Evolutionary conservation across 2,797 vertebrate species (phyloP).

Genomic region (Phyllotis vaccarum): DNA sequence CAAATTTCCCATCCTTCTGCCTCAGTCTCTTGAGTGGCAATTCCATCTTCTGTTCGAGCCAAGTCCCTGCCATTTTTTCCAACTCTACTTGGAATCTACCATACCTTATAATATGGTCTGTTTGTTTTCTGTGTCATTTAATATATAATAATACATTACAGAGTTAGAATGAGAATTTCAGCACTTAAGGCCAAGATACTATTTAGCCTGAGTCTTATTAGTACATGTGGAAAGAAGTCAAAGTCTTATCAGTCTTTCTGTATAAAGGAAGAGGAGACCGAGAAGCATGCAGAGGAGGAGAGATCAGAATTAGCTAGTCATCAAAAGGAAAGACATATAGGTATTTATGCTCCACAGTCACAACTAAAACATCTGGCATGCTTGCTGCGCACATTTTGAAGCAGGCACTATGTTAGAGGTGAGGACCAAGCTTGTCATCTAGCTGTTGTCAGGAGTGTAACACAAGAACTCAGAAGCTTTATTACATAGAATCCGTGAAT

Average conservation of each 20-base stretch:
- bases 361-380: neutral
- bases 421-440: neutral
- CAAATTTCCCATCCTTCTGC: neutral
- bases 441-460: neutral
- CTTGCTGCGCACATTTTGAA: neutral
- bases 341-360: neutral
- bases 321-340: neutral
- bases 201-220: conserved; percentile 3
- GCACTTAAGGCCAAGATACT: neutral
- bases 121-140: neutral
- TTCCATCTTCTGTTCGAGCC: conserved; percentile 1
- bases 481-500: neutral
- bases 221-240: neutral
- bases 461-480: neutral
- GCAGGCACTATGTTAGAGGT: neutral
- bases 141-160: neutral
- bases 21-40: neutral
- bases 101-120: neutral
- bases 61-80: neutral
- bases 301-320: neutral
- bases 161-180: conserved; percentile 13
- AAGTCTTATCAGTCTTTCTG: neutral
- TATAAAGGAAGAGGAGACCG: neutral
- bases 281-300: neutral
- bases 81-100: neutral